Base-by-base conservation (phyloP, 2,888 invertebrate genomes). In the Drosophila flavopinicola region DNA sequence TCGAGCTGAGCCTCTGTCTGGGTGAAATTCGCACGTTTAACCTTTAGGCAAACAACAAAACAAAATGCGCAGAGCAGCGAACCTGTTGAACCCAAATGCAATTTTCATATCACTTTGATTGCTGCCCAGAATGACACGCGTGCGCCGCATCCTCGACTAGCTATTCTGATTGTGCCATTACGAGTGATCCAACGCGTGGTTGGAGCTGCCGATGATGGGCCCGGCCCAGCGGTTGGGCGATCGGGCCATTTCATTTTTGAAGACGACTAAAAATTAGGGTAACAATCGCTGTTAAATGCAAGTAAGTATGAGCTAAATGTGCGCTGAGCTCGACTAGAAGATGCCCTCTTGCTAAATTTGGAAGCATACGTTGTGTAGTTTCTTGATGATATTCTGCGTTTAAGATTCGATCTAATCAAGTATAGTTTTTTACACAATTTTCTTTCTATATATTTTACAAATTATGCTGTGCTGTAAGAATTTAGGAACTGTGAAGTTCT, bases 81-180 rank as follows among this genome's bases (percentile, higher is more conserved):
- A 87, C 88, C 87, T 87, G 88, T 87, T 85, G 85, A 82, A 88
- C 83, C 77, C 87, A 74, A 86, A 88, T 56, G 88, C 87, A 88
- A 88, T 88, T 89, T 88, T 88, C 89, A 78, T 71, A 87, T 88
- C 89, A 89, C 89, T 88, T 89, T 88, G 89, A 89, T 88, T 88
- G 85, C 84, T 76, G 82, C 76, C 75, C 88, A 64, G 84, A 86
- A 82, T 83, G 82, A 83, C 83, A 83, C 83, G 83, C 83, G 83
- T 83, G 87, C 80, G 86, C 86, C 80, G 69, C 45, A 2, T 20
- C 20, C 20, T 20, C 20, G 20, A 4, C 20, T 70, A 77, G 85
- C 74, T 85, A 82, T 60, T 35, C 51, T 45, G 72, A 72, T 72
- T 68, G 75, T 78, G 65, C 61, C 74, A 69, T 59, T 72, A 75